phyloP scores from a whole-genome alignment of 2,797 vertebrate species.

The Coranthus polyacanthus region DNA sequence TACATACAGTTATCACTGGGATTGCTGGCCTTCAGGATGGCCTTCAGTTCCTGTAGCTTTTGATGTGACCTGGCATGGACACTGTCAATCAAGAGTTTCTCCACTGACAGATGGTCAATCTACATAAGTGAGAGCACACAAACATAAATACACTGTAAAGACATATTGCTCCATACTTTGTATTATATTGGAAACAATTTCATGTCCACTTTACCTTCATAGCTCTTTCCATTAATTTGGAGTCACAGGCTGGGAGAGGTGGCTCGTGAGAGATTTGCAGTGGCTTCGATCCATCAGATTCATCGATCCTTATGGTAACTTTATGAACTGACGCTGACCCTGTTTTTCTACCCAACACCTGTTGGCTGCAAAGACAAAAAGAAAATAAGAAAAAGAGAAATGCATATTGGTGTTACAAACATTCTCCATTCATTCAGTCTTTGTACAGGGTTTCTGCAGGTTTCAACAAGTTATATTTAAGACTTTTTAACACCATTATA shows the following conservation, averaged over 20 bases:
- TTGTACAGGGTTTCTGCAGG: too few relatives aligned
- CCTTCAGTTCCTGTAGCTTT: constrained; percentile 97
- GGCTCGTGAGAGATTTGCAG: constrained; percentile 98
- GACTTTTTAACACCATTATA: too few relatives aligned
- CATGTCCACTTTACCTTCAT: constrained; percentile 88
- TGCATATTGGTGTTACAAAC: neutral
- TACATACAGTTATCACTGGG: constrained; percentile 93
- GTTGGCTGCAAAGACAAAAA: constrained; percentile 86
- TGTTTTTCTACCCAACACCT: constrained; percentile 96
- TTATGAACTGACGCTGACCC: constrained; percentile 96
- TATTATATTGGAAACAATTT: neutral
- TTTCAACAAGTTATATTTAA: too few relatives aligned
- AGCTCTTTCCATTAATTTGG: constrained; percentile 96
- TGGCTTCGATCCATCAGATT: constrained; percentile 96
- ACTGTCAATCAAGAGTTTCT: constrained; percentile 98
- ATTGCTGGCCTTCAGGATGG: constrained; percentile 94
- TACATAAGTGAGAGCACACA: constrained; percentile 57
- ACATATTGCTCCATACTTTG: neutral
- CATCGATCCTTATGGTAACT: constrained; percentile 97
- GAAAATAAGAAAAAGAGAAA: neutral
- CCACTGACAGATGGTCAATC: constrained; percentile 98
- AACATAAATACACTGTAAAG: neutral
- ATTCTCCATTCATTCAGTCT: neutral
- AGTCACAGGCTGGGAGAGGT: constrained; percentile 95
- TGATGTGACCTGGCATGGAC: constrained; percentile 97